phyloP scores from a whole-genome alignment of 2,797 vertebrate species.

The Atherinosoma microstoma region DNA sequence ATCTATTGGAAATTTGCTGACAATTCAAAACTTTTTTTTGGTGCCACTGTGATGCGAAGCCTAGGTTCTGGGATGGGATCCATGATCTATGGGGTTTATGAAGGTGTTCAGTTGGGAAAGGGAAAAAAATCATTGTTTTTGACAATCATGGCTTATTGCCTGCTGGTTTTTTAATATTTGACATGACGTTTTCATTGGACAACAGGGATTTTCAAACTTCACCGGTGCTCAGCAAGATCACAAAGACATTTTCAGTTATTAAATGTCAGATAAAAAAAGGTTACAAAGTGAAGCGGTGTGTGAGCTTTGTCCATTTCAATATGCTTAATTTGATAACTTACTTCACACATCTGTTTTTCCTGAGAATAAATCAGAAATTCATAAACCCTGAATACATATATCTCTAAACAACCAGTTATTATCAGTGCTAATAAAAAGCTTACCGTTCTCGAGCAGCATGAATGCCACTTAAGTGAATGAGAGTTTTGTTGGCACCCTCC shows the following conservation, averaged over 20 bases:
- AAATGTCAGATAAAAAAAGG: neutral
- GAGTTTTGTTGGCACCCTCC: slow-evolving; percentile 65
- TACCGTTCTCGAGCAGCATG: slow-evolving; percentile 62
- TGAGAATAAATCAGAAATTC: neutral
- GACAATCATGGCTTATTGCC: neutral
- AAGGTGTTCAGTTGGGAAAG: neutral
- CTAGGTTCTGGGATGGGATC: no score
- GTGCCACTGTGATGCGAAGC: no score
- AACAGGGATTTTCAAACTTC: neutral
- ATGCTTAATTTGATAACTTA: neutral
- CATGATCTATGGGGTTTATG: no score
- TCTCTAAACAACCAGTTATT: slow-evolving; percentile 54
- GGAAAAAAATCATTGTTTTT: neutral
- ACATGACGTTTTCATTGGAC: neutral
- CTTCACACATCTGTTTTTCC: neutral
- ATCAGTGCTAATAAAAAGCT: slow-evolving; percentile 65
- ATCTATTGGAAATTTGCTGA: no score
- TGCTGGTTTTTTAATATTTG: neutral
- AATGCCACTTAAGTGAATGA: slow-evolving; percentile 76
- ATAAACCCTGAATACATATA: slow-evolving; percentile 12
- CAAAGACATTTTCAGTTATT: neutral
- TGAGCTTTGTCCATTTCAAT: neutral
- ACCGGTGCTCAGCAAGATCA: neutral
- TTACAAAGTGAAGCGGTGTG: no score
- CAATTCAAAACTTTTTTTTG: no score